Conservation (phyloP, 2,888 invertebrate species). For the Blomia tropicalis region DNA sequence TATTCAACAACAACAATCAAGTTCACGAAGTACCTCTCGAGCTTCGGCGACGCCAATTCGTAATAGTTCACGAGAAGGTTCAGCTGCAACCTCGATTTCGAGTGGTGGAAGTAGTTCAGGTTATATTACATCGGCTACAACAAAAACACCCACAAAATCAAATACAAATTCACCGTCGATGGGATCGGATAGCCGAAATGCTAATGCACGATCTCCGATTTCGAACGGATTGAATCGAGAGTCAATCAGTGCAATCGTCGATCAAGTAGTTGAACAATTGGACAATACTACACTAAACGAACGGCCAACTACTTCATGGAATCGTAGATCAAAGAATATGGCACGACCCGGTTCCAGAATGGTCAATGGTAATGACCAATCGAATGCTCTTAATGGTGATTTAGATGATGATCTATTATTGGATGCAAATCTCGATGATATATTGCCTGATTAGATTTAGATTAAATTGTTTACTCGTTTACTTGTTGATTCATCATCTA, state of each 20-base stretch:
- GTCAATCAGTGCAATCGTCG: conserved; percentile 16
- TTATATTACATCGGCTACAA: neutral
- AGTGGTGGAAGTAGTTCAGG: conserved; percentile 23
- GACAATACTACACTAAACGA: conserved; percentile 13
- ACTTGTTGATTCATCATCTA: too few relatives aligned
- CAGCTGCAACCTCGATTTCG: conserved; percentile 23
- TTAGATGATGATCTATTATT: conserved; percentile 24
- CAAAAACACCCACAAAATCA: neutral
- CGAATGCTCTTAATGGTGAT: neutral
- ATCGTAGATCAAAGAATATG: neutral
- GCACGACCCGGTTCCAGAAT: neutral
- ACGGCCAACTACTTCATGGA: conserved; percentile 26
- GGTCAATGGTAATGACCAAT: neutral
- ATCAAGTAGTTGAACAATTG: conserved; percentile 16
- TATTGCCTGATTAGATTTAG: conserved; percentile 34
- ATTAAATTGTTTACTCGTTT: too few relatives aligned
- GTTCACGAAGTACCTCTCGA: conserved; percentile 29
- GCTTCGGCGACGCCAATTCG: conserved; percentile 16
- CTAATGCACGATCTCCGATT: neutral
- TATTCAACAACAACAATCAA: conserved; percentile 21
- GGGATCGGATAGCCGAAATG: neutral
- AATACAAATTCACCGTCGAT: neutral
- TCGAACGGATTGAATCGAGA: neutral
- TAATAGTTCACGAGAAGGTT: conserved; percentile 27
- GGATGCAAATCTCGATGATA: conserved; percentile 24